phyloP scores from a whole-genome alignment of 1,140 invertebrate genomes.

The Heliconius himera region DNA sequence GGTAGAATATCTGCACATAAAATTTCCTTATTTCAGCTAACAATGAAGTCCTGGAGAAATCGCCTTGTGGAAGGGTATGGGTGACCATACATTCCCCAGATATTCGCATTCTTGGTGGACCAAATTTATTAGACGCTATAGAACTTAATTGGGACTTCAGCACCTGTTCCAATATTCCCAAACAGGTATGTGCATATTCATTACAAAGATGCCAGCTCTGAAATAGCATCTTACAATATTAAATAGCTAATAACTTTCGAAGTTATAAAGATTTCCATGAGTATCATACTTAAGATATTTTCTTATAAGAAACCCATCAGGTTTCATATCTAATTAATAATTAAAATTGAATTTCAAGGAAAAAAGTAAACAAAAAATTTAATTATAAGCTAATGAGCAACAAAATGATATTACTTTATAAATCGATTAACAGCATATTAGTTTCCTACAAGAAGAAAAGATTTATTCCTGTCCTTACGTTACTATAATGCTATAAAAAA shows the following conservation, averaged over 20 bases:
- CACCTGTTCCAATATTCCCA: slow-evolving; percentile 59
- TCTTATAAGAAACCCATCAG: background rate
- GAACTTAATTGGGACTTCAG: slow-evolving; percentile 76
- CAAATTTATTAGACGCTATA: slow-evolving; percentile 60
- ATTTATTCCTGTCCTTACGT: background rate
- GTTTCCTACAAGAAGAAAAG: background rate
- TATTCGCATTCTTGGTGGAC: slow-evolving; percentile 42
- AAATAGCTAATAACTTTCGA: background rate
- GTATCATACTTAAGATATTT: too few relatives aligned
- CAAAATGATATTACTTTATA: background rate
- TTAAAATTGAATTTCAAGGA: background rate
- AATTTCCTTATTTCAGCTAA: slow-evolving; percentile 47
- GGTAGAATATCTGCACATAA: background rate
- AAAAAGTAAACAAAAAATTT: background rate
- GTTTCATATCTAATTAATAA: background rate
- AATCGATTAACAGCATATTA: background rate
- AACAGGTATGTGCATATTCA: slow-evolving; percentile 50
- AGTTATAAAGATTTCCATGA: too few relatives aligned
- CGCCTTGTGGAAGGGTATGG: slow-evolving; percentile 69
- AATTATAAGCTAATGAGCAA: background rate
- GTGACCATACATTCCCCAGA: slow-evolving; percentile 68
- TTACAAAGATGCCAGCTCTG: background rate
- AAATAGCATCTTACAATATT: background rate
- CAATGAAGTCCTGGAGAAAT: slow-evolving; percentile 59
- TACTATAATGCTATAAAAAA: background rate